Evolutionary conservation across 2,888 invertebrate genomes (phyloP), one percentile per base, ranked within the genome.

Genomic region (Anoplius nigerrimus): DNA sequence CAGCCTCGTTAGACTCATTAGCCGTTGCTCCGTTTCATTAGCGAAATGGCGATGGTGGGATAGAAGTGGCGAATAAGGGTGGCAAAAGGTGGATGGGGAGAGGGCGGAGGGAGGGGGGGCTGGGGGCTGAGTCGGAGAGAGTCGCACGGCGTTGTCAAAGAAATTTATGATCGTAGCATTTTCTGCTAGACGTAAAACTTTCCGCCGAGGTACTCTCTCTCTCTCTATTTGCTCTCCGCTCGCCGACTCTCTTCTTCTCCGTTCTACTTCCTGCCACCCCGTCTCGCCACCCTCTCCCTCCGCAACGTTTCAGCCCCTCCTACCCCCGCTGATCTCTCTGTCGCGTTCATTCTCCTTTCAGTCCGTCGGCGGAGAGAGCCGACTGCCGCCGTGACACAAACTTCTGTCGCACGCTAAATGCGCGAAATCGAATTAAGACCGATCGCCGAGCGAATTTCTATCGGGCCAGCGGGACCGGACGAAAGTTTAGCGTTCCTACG

Each of bases 1-100:
- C 56, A 62, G n/a, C 51, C 74, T 75, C 72, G 66, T 75, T 75
- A 75, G 62, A 61, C 65, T 74, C 62, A 66, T 74, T 74, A 74
- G 64, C 62, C 66, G 59, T 46, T 48, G 66, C 69, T 59, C 42
- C 59, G 66, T 75, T 72, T 72, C 71, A 75, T 75, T 72, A 72
- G 62, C 61, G 27, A 69, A 63, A 45, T 63, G 58, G 56, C 63
- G 68, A 65, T 42, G 46, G 54, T 22, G 43, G 65, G 63, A 22
- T 42, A n/a, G 34, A 34, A 34, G 34, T 27, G 6, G 6, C 34
- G 34, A 34, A 34, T 1, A 34, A 13, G 34, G 34, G 34, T 11
- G 34, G n/a, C n/a, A n/a, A n/a, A n/a, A n/a, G n/a, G n/a, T n/a
- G n/a, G n/a, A n/a, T n/a, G n/a, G n/a, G n/a, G n/a, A n/a, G n/a